Conservation (phyloP, 2,888 invertebrate species). For the Aelia acuminata region DNA sequence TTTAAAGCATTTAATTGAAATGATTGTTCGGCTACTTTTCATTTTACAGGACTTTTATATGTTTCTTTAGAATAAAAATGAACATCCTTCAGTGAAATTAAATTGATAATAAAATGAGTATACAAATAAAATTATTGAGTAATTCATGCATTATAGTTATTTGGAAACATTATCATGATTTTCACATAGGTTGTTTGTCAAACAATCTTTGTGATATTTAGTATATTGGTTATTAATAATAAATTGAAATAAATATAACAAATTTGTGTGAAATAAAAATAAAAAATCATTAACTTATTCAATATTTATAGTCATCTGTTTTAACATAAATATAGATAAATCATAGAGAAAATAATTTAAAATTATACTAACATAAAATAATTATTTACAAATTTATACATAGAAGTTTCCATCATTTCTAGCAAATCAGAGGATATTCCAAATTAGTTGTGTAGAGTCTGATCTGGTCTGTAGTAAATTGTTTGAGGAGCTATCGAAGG, state of each 20-base stretch:
- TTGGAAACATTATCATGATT: neutral
- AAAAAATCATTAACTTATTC: neutral
- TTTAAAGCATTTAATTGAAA: conserved; percentile 24
- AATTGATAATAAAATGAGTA: neutral
- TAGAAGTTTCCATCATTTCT: neutral
- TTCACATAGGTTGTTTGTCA: too few relatives aligned
- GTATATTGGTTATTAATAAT: too few relatives aligned
- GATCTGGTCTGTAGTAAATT: conserved; percentile 71
- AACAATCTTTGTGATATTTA: too few relatives aligned
- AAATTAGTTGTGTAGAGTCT: conserved; percentile 61
- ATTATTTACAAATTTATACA: conserved; percentile 13
- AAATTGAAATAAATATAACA: neutral
- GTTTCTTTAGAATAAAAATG: neutral
- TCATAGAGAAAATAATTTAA: neutral
- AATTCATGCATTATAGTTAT: neutral
- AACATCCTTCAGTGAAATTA: neutral
- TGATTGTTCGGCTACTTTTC: neutral
- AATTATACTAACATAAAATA: neutral
- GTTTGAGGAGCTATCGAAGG: conserved; percentile 75
- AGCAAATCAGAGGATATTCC: neutral
- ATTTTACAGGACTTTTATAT: neutral
- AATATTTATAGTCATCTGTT: too few relatives aligned
- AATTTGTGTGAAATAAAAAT: neutral
- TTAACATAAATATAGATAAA: too few relatives aligned
- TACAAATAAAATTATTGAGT: neutral